phyloP scores from a whole-genome alignment of 2,113 vertebrate genomes.

The Paracanthobrama guichenoti region DNA sequence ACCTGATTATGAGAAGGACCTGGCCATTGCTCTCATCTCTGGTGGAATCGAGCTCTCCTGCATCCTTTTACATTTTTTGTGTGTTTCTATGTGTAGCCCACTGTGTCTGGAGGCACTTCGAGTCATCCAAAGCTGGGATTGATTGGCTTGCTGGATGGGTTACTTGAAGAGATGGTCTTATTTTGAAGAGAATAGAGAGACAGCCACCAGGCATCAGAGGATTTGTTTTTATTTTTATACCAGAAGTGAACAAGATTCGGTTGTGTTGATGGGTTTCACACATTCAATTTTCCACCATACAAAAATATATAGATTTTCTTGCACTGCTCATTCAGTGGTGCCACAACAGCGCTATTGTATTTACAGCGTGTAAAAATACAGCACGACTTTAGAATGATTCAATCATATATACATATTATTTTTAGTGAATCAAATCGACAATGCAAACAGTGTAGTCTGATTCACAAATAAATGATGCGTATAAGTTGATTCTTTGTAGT shows the following conservation, averaged over 20 bases:
- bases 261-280: neutral
- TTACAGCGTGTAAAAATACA: no score
- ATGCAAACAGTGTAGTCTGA: no score
- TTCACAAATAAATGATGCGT: no score
- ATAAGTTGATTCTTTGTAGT: no score
- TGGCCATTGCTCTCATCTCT: neutral
- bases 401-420: no score
- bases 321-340: no score
- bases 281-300: neutral
- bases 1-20: neutral
- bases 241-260: neutral
- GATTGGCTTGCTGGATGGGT: neutral
- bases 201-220: neutral
- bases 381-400: no score
- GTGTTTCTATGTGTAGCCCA: neutral
- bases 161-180: slow-evolving; percentile 1
- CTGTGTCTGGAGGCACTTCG: neutral
- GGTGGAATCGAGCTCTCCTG: slow-evolving; percentile 1
- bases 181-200: neutral
- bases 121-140: slow-evolving; percentile 9
- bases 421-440: no score
- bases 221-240: neutral
- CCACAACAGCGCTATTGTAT: no score
- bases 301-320: no score
- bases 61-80: neutral